Evolutionary conservation across 2,888 invertebrate species (phyloP), one percentile per base, ranked within the genome.

Genomic region (Pterostichus madidus): DNA sequence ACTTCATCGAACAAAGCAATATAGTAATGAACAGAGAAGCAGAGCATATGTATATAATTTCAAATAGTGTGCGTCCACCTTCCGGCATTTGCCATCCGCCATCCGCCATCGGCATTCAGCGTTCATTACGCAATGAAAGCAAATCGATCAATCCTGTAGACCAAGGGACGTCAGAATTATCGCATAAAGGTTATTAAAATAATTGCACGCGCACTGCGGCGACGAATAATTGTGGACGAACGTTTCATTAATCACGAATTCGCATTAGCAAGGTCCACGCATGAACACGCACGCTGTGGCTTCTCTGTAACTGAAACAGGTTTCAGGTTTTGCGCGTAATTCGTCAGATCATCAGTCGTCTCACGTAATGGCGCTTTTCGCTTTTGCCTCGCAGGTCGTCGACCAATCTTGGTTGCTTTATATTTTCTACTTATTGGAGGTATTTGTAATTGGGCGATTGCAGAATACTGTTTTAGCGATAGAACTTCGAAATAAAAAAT

Each of bases 181-280:
- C 68, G 68, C 68, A 32, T 35, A 80, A 80, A 80, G 64, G 80
- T 80, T 80, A 80, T 80, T 80, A 68, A 80, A 80, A 80, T 80
- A 80, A 80, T 68, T 80, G 80, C 68, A 80, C 61, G 35, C 61
- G 64, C 11, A 80, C 15, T 64, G 49, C 68, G 32, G 68, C 80
- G 64, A 80, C 68, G 73, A 71, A 80, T 71, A 71, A 80, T 80
- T 80, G 35, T 80, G 68, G 39, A 71, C 56, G 80, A 80, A 73
- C 35, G 17, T 80, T 78, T 78, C 78, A 78, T 78, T 78, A 78
- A 78, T 78, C 78, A 78, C 78, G 61, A 53, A 71, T 80, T 44
- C 53, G 61, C 71, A 71, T 80, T 80, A 71, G 53, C 68, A 39
- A 53, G 17, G 56, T 32, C 56, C 15, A 61, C 39, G 79, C 79